A percentile compares a stretch with the other conserved stretches of the same genome.
Conservation (phyloP, 2,888 invertebrate genomes). For the Metallyticus violacea region DNA sequence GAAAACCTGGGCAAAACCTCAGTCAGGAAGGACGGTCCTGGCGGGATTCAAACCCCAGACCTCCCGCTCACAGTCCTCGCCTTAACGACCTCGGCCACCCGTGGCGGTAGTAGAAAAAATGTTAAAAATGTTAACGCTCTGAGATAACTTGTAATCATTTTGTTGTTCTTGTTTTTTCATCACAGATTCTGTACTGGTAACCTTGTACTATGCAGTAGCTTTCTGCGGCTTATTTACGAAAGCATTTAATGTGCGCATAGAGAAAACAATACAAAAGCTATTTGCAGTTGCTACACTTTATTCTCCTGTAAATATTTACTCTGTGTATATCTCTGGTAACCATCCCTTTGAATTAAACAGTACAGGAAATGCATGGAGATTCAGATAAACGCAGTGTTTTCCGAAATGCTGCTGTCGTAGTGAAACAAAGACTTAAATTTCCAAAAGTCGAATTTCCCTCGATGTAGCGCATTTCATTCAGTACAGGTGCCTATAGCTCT, state of each 20-base stretch:
- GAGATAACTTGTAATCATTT: no score
- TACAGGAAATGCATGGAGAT: not conserved
- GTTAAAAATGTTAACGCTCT: no score
- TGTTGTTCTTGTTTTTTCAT: no score
- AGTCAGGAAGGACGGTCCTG: no score
- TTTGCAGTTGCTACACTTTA: not conserved
- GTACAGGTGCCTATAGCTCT: not conserved
- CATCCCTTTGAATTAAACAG: not conserved
- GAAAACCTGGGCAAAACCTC: no score
- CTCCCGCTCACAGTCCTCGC: no score
- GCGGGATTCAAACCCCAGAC: no score
- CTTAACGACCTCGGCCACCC: no score
- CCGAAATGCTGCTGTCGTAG: not conserved
- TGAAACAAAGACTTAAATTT: not conserved
- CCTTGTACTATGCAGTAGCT: no score
- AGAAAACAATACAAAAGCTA: not conserved
- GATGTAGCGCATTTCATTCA: not conserved
- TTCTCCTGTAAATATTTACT: not conserved
- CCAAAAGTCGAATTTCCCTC: not conserved
- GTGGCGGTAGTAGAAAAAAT: no score
- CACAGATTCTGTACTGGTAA: no score
- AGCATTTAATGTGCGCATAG: not conserved
- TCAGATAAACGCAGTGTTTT: no score
- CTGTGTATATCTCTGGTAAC: not conserved
- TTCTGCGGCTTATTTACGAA: not conserved